phyloP scores from a whole-genome alignment of 1,140 invertebrate genomes.

The Triops longicaudatus region DNA sequence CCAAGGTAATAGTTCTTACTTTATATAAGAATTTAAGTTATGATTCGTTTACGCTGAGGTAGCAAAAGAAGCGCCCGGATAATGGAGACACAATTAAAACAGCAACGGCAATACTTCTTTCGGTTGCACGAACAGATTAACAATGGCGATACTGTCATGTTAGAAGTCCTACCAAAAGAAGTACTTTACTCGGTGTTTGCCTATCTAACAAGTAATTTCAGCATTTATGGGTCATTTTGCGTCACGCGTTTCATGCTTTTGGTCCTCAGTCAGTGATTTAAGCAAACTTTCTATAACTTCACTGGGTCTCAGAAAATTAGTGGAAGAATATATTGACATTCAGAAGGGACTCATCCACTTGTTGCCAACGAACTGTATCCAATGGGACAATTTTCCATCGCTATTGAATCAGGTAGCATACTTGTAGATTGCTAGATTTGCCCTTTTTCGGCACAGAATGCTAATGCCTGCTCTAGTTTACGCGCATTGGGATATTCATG shows the following conservation, averaged over 20 bases:
- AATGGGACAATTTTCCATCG: neutral
- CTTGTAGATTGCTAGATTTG: neutral
- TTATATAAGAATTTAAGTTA: neutral
- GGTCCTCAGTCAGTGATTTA: neutral
- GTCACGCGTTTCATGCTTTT: neutral
- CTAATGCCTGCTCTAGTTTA: neutral
- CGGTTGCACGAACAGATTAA: neutral
- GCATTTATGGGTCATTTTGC: neutral
- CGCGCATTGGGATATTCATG: neutral
- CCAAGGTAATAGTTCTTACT: neutral
- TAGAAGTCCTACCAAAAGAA: neutral
- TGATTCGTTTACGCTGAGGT: neutral
- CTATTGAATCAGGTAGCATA: neutral
- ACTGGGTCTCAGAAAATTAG: neutral
- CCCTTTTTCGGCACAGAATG: neutral
- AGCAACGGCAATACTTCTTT: neutral
- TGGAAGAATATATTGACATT: neutral
- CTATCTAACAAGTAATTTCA: neutral
- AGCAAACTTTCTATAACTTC: neutral
- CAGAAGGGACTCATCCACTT: neutral
- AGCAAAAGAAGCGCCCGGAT: neutral
- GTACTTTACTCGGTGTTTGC: neutral
- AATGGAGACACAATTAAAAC: neutral
- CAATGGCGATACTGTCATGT: neutral
- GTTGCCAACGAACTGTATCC: neutral